These are phyloP conservation scores for Scytalopus superciliaris DNA, from an alignment of 2,113 vertebrate species.

Conservation along the genomic window DNA sequence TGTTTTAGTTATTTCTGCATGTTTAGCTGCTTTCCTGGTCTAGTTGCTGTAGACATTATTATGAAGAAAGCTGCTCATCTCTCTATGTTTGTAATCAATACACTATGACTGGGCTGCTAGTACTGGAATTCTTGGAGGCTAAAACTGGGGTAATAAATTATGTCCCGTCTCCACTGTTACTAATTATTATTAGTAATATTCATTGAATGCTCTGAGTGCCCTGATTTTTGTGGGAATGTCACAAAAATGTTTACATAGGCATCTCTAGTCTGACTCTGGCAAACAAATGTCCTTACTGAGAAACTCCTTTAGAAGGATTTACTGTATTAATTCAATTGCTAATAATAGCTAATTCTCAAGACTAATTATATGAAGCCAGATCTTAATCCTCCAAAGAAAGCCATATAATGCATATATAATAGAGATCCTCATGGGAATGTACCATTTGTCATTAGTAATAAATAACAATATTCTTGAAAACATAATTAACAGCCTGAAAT, in stretches of 20 bases:
- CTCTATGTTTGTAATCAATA: background rate
- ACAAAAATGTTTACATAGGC: background rate
- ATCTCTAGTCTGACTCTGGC: background rate
- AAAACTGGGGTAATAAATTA: background rate
- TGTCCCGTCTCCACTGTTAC: background rate
- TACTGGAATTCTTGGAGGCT: background rate
- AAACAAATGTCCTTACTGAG: background rate
- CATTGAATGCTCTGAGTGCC: background rate
- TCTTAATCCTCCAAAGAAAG: background rate
- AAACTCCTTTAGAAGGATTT: background rate
- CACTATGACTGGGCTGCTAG: background rate
- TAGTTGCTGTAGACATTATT: background rate
- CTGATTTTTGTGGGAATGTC: background rate
- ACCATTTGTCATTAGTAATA: background rate
- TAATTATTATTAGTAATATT: background rate
- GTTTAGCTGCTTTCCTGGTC: background rate
- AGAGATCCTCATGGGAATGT: background rate
- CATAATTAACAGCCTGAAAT: background rate
- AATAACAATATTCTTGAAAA: constrained; percentile 3
- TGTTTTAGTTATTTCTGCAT: background rate
- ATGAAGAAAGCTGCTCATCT: background rate
- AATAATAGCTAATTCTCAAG: constrained; percentile 2
- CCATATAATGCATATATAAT: background rate
- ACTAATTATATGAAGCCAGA: background rate
- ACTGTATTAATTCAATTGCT: background rate